These are phyloP conservation scores for Celastrina argiolus DNA, from an alignment of 2,888 invertebrate genomes.

Conservation along the genomic window DNA sequence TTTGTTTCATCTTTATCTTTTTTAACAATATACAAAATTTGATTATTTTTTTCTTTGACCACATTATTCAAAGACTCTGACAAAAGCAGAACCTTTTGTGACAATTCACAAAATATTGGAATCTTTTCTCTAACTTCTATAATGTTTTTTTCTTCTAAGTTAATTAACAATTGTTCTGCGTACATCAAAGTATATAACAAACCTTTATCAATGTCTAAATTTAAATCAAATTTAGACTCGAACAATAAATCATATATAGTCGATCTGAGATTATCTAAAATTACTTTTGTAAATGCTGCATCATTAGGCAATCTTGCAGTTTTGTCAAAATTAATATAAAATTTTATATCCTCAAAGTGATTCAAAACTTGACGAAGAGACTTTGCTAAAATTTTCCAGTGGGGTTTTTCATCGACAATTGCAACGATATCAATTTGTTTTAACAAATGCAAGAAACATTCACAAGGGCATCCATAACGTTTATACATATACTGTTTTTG, in stretches of 20 bases:
- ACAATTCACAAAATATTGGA: slow-evolving; percentile 57
- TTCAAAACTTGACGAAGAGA: slow-evolving; percentile 57
- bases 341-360: slow-evolving; percentile 70
- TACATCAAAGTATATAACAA: slow-evolving; percentile 37
- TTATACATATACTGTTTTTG: slow-evolving; percentile 66
- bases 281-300: slow-evolving; percentile 60
- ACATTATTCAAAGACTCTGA: slow-evolving; percentile 26
- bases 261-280: slow-evolving; percentile 53
- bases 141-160: slow-evolving; percentile 47
- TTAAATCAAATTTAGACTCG: slow-evolving; percentile 32
- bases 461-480: slow-evolving; percentile 64
- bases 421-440: slow-evolving; percentile 48
- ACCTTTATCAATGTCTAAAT: slow-evolving; percentile 33
- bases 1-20: not conserved
- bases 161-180: slow-evolving; percentile 39
- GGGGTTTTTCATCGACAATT: slow-evolving; percentile 35
- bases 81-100: slow-evolving; percentile 40
- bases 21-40: not conserved
- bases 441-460: slow-evolving; percentile 51
- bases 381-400: slow-evolving; percentile 52
- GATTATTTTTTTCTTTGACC: not conserved
- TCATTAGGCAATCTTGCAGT: slow-evolving; percentile 67
- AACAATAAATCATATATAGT: slow-evolving; percentile 41
- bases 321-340: slow-evolving; percentile 69
- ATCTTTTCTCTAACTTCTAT: slow-evolving; percentile 67